A percentile compares a stretch with the other conserved stretches of the same genome.
Evolutionary conservation across 2,888 invertebrate species (phyloP).

Genomic region (Caenorhabditis angaria): DNA sequence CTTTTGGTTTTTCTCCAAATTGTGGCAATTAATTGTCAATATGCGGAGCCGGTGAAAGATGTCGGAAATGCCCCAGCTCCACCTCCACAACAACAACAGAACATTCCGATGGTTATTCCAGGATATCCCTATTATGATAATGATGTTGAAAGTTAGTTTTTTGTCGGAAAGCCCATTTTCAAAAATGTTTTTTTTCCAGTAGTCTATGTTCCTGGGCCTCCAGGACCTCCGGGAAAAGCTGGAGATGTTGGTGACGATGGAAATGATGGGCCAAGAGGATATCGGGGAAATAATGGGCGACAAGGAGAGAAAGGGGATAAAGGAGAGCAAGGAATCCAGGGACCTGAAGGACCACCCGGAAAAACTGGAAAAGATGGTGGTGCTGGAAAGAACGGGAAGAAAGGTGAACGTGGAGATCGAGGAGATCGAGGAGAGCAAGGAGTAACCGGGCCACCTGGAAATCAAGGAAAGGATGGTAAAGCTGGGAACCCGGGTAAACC

Average conservation of each 20-base stretch:
- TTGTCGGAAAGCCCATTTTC: background rate
- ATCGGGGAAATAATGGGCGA: constrained; percentile 1
- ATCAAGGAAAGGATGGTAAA: too few relatives aligned
- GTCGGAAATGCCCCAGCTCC: background rate
- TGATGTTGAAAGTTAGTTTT: background rate
- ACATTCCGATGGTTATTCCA: background rate
- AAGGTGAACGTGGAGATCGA: background rate
- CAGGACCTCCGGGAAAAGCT: constrained; percentile 43
- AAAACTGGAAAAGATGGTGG: background rate
- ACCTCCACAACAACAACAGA: background rate
- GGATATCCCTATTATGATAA: background rate
- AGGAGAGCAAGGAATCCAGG: background rate
- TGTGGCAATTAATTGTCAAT: background rate
- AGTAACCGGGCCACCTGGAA: too few relatives aligned
- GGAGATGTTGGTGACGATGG: constrained; percentile 42
- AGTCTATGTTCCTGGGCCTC: constrained; percentile 27
- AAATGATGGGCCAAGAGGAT: constrained; percentile 17
- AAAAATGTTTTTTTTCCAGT: background rate
- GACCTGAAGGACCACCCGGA: background rate
- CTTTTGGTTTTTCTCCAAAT: background rate
- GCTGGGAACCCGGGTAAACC: too few relatives aligned
- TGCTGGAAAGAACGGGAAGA: background rate
- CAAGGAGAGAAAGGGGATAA: background rate
- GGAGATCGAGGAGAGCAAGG: background rate
- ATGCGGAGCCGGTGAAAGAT: background rate